These are phyloP conservation scores for Athalia rosae DNA, from an alignment of 2,888 invertebrate genomes.

Conservation along the genomic window DNA sequence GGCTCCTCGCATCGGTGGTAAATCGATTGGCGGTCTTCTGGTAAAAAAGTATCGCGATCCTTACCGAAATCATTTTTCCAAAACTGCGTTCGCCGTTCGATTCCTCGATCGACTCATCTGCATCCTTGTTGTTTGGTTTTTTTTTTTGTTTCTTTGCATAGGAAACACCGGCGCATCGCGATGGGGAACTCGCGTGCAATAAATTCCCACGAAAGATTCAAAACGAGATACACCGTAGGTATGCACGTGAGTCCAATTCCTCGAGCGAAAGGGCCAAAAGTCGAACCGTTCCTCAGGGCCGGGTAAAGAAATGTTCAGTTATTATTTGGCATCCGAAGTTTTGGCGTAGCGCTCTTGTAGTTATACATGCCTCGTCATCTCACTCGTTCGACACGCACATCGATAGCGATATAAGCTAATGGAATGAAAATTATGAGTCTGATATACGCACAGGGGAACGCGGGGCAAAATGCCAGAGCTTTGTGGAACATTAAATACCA, in stretches of 20 bases:
- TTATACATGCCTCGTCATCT: conserved; percentile 10
- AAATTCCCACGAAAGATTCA: conserved; percentile 34
- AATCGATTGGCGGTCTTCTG: not conserved
- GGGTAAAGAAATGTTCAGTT: not conserved
- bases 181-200: conserved; percentile 7
- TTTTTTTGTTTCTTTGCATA: not conserved
- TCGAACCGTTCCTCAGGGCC: not conserved
- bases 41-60: not conserved
- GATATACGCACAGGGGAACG: too few species aligned
- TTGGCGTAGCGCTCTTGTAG: not conserved
- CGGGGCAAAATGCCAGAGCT: too few species aligned
- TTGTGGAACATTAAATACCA: too few species aligned
- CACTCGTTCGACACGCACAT: conserved; percentile 12
- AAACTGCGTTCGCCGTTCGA: too few species aligned
- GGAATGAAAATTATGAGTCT: conserved; percentile 38
- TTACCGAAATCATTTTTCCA: too few species aligned
- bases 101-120: too few species aligned
- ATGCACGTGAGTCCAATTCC: not conserved
- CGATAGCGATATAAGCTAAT: conserved; percentile 35
- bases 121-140: not conserved
- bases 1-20: not conserved
- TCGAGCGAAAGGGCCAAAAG: not conserved
- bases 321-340: conserved; percentile 23
- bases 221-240: not conserved
- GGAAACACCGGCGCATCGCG: not conserved